These are phyloP conservation scores for Chydorus sphaericus DNA, from an alignment of 2,888 invertebrate species.

Conservation along the genomic window DNA sequence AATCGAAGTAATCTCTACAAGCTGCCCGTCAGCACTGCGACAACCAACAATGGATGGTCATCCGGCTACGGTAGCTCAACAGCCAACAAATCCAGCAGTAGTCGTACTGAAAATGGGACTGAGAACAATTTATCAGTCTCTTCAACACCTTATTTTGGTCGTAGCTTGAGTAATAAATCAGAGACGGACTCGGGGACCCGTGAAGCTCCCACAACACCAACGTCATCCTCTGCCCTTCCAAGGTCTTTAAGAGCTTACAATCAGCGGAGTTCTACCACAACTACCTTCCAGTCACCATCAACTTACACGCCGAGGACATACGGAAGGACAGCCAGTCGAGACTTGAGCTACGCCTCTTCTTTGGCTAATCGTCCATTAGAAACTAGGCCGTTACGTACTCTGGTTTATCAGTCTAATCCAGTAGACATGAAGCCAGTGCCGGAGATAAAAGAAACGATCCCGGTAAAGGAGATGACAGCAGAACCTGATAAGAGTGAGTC, in stretches of 20 bases:
- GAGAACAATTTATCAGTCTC: conserved; percentile 6
- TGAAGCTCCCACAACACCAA: background rate
- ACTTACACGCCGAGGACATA: conserved; percentile 11
- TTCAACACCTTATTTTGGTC: background rate
- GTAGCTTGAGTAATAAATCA: background rate
- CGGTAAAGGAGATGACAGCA: background rate
- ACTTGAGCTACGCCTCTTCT: conserved; percentile 5
- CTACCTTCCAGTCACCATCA: conserved; percentile 9
- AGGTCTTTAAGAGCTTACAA: conserved; percentile 2
- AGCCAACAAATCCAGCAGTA: background rate
- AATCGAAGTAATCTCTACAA: background rate
- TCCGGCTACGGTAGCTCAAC: background rate
- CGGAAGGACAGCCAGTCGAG: conserved; percentile 5
- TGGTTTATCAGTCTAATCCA: background rate
- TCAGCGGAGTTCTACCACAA: conserved; percentile 5
- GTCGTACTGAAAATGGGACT: background rate
- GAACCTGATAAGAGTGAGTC: background rate
- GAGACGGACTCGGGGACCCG: background rate
- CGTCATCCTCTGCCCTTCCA: background rate
- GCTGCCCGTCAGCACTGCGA: background rate
- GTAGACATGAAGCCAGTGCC: background rate
- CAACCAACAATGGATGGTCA: background rate
- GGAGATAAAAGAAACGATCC: background rate
- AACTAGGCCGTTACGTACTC: no score
- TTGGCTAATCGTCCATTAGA: background rate